phyloP scores from a whole-genome alignment of 1,140 invertebrate genomes.

The Drosophila tani region DNA sequence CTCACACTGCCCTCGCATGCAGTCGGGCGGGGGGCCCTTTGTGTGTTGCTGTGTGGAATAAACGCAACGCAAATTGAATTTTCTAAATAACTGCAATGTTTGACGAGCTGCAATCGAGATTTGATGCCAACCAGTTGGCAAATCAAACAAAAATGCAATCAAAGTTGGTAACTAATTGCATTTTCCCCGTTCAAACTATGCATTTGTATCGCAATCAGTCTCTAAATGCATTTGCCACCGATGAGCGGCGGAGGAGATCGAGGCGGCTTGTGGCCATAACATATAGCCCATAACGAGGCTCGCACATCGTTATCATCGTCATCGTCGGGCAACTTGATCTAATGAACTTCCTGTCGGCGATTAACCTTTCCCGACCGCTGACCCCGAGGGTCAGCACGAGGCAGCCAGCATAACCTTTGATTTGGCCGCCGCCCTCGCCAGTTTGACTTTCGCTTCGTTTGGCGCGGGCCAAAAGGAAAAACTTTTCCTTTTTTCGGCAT shows the following conservation, averaged over 20 bases:
- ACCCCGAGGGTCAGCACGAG: conserved; percentile 21
- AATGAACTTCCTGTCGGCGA: conserved; percentile 76
- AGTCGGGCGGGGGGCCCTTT: background rate
- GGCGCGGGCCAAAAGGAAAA: conserved; percentile 47
- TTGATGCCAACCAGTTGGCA: conserved; percentile 38
- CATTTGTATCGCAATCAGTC: conserved; percentile 38
- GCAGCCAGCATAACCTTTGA: conserved; percentile 23
- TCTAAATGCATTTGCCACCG: conserved; percentile 20
- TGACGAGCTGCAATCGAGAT: conserved; percentile 36
- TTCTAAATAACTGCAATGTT: conserved; percentile 70
- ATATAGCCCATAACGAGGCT: conserved; percentile 39
- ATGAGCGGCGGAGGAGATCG: background rate
- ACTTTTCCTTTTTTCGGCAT: conserved; percentile 61
- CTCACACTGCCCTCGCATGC: background rate
- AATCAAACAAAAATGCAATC: conserved; percentile 77
- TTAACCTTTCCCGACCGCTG: conserved; percentile 55
- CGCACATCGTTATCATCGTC: conserved; percentile 65
- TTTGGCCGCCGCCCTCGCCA: conserved; percentile 43
- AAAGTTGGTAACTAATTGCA: conserved; percentile 69
- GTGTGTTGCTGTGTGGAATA: conserved; percentile 21
- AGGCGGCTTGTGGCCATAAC: conserved; percentile 27
- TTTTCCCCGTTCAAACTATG: conserved; percentile 52
- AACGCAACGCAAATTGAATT: conserved; percentile 70
- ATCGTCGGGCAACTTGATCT: conserved; percentile 46
- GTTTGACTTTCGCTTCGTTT: conserved; percentile 68